phyloP scores from a whole-genome alignment of 2,113 vertebrate species.

The Arizona elegans region DNA sequence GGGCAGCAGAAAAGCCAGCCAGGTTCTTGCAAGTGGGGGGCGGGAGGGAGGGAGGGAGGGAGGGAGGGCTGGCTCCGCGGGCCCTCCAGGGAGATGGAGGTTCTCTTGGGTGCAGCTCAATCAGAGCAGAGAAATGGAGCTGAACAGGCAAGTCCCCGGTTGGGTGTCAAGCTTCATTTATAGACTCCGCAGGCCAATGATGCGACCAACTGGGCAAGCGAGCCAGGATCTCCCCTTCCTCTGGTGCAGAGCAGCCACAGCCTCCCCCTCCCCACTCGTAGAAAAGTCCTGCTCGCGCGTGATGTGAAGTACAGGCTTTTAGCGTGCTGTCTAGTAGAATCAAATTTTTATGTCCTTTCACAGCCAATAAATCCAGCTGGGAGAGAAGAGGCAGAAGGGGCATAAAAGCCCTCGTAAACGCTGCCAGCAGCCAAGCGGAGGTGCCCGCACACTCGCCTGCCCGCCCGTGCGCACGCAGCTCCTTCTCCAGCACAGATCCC shows the following conservation, averaged over 20 bases:
- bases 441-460: not conserved
- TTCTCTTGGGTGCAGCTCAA: not conserved
- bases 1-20: not conserved
- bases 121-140: not conserved
- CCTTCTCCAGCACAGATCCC: constrained; percentile 39
- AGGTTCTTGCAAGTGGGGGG: not conserved
- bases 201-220: not conserved
- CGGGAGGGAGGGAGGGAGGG: not conserved
- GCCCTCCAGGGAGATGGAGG: not conserved
- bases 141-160: not conserved
- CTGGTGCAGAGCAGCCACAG: not conserved
- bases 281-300: not conserved
- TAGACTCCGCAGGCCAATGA: not conserved
- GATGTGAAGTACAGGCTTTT: constrained; percentile 42
- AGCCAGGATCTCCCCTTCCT: not conserved
- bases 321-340: constrained; percentile 32
- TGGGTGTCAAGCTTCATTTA: not conserved
- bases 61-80: not conserved
- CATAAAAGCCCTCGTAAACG: constrained; percentile 53
- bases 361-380: constrained; percentile 47
- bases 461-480: constrained; percentile 24
- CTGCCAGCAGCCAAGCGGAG: constrained; percentile 42
- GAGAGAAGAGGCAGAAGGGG: constrained; percentile 42
- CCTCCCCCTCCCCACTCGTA: not conserved
- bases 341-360: constrained; percentile 49